Evolutionary conservation across 2,113 vertebrate species (phyloP).

Genomic region (Pelusios castaneus): DNA sequence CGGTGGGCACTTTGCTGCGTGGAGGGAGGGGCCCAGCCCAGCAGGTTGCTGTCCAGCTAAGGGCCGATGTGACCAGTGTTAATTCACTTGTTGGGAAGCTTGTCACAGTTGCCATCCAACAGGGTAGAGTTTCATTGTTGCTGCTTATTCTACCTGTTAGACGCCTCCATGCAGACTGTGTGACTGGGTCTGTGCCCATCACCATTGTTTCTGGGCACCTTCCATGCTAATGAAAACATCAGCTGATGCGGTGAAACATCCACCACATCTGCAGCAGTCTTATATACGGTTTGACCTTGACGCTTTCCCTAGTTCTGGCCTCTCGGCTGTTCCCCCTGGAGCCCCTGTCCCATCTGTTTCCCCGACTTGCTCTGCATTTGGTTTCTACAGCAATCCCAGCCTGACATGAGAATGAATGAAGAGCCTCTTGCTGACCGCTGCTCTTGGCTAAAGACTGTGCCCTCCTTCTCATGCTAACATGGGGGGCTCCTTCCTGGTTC

Average conservation of each 20-base stretch:
- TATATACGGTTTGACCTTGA: neutral
- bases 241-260: neutral
- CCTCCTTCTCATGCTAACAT: neutral
- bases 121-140: no score
- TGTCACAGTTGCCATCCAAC: no score
- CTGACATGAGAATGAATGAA: neutral
- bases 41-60: neutral
- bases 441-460: neutral
- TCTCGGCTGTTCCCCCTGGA: no score
- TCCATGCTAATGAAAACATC: neutral
- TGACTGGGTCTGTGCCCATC: neutral
- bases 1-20: neutral
- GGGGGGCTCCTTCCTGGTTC: neutral
- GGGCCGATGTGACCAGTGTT: neutral
- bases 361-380: neutral
- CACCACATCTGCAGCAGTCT: neutral
- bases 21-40: neutral
- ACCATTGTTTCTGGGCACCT: neutral
- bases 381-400: neutral
- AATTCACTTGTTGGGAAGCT: neutral
- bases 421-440: neutral
- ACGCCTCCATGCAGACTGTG: no score
- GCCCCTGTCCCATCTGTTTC: neutral
- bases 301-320: neutral
- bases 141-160: no score